Evolutionary conservation across 2,113 vertebrate species (phyloP), one percentile per base, ranked within the genome.

Genomic region (Chascanopsetta lugubris): DNA sequence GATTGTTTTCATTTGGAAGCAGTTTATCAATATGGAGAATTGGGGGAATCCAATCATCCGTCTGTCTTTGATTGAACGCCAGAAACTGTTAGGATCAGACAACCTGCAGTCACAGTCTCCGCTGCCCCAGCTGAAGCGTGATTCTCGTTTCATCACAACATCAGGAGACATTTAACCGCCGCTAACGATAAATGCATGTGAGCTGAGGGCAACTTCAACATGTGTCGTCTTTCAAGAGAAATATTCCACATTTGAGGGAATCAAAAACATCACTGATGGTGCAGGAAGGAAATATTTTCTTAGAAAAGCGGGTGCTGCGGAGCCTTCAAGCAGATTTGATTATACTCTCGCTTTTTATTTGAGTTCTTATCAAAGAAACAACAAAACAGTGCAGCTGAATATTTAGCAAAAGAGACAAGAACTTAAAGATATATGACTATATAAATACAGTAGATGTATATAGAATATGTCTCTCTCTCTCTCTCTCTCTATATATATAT

Each of bases 1-100:
- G 76, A 84, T 87, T 82, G 80, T 85, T 85, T 84, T 84, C 78
- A 81, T 80, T 85, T 82, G 79, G 80, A 83, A 84, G 63, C 62
- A 49, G 74, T 84, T 85, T 84, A 82, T 80, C 83, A 72, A 69
- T 77, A 48, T 65, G 27, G 26, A 72, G 42, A 67, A 68, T 53
- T 60, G 55, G 46, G 68, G 62, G 59, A 69, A 75, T 56, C 82
- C 78, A 80, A 85, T 87, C 79, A 85, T 27, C 20, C 60, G 42
- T 27, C 49, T 70, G 64, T 65, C 76, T 85, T 79, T 85, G 80
- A 85, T 73, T 77, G 61, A 79, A 67, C 3, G 74, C 81, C 83
- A 79, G 66, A 67, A 83, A 62, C 26, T 34, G 49, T 63, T 75
- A 46, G 4, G 69, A 80, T 45, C 69, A 53, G 66, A 58, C 1